phyloP scores from a whole-genome alignment of 2,113 vertebrate species.

The Tachuris rubrigastra region DNA sequence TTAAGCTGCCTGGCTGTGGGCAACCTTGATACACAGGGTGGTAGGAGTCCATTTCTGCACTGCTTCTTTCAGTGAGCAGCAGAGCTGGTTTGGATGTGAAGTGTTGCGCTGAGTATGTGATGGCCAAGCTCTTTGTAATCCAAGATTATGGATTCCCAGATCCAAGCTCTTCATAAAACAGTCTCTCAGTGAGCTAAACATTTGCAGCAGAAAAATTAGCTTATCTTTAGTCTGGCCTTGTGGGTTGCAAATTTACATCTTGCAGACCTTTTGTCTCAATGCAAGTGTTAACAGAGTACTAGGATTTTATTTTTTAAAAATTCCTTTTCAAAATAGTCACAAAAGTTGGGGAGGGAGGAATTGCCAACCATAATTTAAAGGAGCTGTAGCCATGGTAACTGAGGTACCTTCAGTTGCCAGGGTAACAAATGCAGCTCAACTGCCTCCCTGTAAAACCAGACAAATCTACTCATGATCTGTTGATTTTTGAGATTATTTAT shows the following conservation, averaged over 20 bases:
- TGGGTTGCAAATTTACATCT: not conserved
- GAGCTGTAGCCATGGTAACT: slow-evolving; percentile 72
- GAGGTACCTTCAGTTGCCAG: slow-evolving; percentile 73
- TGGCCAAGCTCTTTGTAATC: not conserved
- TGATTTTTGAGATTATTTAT: slow-evolving; percentile 71
- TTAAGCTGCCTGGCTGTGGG: not conserved
- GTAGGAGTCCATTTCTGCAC: not conserved
- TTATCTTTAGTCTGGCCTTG: not conserved
- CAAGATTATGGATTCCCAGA: not conserved
- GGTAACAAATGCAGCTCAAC: slow-evolving; percentile 70
- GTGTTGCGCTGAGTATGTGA: not conserved
- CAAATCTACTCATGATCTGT: slow-evolving; percentile 75
- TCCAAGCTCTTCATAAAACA: not conserved
- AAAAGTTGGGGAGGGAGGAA: slow-evolving; percentile 44
- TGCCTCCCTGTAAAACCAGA: slow-evolving; percentile 73
- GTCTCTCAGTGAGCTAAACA: not conserved
- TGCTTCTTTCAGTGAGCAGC: not conserved
- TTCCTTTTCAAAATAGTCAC: slow-evolving; percentile 39
- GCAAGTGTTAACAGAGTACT: not conserved
- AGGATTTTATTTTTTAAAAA: not conserved
- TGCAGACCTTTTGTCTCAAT: not conserved
- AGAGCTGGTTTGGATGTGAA: not conserved
- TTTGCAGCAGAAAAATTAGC: not conserved
- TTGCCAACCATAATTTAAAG: slow-evolving; percentile 64
- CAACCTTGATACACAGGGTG: not conserved